Conservation (phyloP, 2,113 vertebrate species). For the Coracopsis vasa region DNA sequence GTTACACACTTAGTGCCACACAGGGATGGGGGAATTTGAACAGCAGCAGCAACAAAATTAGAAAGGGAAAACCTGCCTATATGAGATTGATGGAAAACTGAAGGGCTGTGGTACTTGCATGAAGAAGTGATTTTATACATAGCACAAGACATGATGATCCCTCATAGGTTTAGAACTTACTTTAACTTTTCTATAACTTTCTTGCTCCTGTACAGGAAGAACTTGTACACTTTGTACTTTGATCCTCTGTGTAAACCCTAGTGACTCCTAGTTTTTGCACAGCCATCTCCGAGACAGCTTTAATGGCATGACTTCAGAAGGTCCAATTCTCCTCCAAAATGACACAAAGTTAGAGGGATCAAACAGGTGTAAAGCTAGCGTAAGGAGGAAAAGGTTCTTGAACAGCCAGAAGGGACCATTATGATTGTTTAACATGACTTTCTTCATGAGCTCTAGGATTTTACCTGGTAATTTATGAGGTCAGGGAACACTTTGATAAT, state of each 20-base stretch:
- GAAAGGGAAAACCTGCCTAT: not conserved
- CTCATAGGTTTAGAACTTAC: not conserved
- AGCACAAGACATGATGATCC: not conserved
- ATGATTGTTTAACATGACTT: not conserved
- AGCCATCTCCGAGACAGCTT: not conserved
- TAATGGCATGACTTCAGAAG: not conserved
- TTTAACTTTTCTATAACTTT: not conserved
- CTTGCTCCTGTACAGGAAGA: not conserved
- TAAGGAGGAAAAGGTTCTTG: not conserved
- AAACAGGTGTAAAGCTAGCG: not conserved
- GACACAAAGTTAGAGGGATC: not conserved
- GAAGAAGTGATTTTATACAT: not conserved
- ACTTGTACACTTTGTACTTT: not conserved
- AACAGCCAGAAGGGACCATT: not conserved
- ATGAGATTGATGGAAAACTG: accelerated
- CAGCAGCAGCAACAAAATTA: not conserved
- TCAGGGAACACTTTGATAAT: not conserved
- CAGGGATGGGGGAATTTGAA: not conserved
- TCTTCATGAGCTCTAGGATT: not conserved
- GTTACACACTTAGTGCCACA: not conserved
- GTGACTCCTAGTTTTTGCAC: not conserved
- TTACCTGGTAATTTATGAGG: not conserved
- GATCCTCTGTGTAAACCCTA: not conserved
- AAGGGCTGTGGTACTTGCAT: not conserved
- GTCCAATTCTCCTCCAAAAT: not conserved